Base-by-base conservation (phyloP, 2,888 invertebrate genomes). In the Pyrrhosoma nymphula region DNA sequence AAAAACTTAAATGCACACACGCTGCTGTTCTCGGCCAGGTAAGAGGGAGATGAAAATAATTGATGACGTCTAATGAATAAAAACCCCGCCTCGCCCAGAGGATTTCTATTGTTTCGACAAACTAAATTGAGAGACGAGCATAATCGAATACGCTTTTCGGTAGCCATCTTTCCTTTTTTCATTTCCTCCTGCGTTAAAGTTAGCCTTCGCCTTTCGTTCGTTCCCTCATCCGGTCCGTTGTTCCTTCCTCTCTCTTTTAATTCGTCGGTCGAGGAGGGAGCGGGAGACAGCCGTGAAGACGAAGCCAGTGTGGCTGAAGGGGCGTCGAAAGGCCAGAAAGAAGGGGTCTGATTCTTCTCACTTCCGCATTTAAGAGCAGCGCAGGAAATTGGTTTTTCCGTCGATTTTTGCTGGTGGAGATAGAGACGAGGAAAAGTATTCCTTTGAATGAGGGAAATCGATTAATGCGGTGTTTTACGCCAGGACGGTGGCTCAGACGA, bases 41-140 rank as follows among this genome's bases (percentile, higher is more conserved):
- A 23, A n/a, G 55, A 56, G 10, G 63, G n/a, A 20, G 26, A 16
- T 47, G 69, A 93, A 39, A 93, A 93, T 93, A 69, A 93, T 93
- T 93, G 93, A 93, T 93, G 93, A 56, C 35, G 16, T 39, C 23
- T 26, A 47, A 69, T 93, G 93, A 69, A 93, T 39, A 26, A 60
- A 69, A 93, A 63, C 14, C 47, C 47, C 47, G 39, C 60, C 56
- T 16, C 30, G 60, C 26, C 75, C n/a, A 30, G 16, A 20, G 60
- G 60, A 56, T 91, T 63, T 63, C 91, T 20, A 93, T 93, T 63
- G 93, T 93, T 39, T 39, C 69, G 35, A 60, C 56, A 35, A 60
- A 91, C 91, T 91, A 60, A 91, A 91, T 91, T 91, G 60, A 91
- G 91, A 91, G 91, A 60, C 91, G 35, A 63, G 91, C 91, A 60